Base-by-base conservation (phyloP, 2,797 vertebrate genomes). In the Phylloscopus collybita region DNA sequence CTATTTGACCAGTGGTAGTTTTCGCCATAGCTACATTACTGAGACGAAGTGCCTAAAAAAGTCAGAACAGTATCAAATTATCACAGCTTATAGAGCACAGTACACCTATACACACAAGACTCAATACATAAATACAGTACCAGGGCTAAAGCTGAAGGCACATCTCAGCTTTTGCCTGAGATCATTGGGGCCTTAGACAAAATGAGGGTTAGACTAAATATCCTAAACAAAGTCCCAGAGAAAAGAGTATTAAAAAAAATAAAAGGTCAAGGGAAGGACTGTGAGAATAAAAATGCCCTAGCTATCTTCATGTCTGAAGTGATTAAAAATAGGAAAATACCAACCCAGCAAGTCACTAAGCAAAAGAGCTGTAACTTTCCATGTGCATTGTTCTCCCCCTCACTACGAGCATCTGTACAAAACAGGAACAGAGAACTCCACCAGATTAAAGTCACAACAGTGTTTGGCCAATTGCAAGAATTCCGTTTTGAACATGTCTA, bases 1-100 rank as follows among this genome's bases (percentile, higher is more conserved):
- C 99, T 51, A 99, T 99, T 95, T 99, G 99, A 84, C 99, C 99
- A 1, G 99, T 99, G 87, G 99, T 99, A 9, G 99, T 99, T 97
- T 99, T 98, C 51, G 98, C 98, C 98, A 99, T 98, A 44, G 99
- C 99, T 17, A 81, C 25, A 12, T 98, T 99, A 97, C 98, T 99
- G 86, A 99, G 98, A 94, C 98, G 97, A 92, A 99, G 98, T 5
- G 99, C 98, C 99, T 99, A 61, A 60, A 98, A 74, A 87, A 62
- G 70, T 19, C 67, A 67, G 53, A 72, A 80, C 1, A 75, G 17
- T 23, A n/a, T 36, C 42, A 76, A 16, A 66, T 62, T 64, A 53
- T 21, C 51, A 91, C 45, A 90, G 13, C 11, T 90, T 53, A 26
- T 0, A 76, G 18, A 67, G 49, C 38, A 86, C 16, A 62, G 16